Evolutionary conservation across 2,113 vertebrate species (phyloP), one percentile per base, ranked within the genome.

Genomic region (Myotis lucifugus): DNA sequence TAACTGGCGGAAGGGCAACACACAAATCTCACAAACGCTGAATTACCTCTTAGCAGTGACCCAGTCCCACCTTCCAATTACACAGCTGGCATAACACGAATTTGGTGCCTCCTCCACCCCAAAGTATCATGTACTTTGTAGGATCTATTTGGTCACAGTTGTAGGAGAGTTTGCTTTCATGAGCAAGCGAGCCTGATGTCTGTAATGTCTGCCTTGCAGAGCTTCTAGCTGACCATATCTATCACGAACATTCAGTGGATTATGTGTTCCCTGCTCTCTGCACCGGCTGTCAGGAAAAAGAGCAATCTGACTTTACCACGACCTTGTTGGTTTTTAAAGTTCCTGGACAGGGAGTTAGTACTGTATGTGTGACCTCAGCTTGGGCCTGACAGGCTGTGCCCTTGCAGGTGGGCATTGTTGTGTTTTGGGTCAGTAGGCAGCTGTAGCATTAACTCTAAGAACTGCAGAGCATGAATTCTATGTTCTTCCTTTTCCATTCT

Each of bases 261-360:
- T 67, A 46, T 67, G 40, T 81, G 50, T 52, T 52, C 46, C 59
- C n/a, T 84, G 48, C 34, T 92, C 46, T 78, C 17, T 87, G 90
- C 40, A 25, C 67, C 40, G 10, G 66, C 74, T 95, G n/a, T 74
- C 95, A 92, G 40, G 93, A 93, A 88, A 97, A 95, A 85, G 46
- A 94, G 91, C 17, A 84, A 27, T 29, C 2, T 82, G 59, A 76
- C 67, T 87, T 85, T 74, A 82, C 72, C 12, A 29, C 85, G 64
- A 96, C 84, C 61, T 83, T 90, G 27, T 19, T 77, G 79, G 9
- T 72, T 74, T 93, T 92, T 90, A 56, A 92, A 61, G 40, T 67
- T 92, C 59, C 59, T 72, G 95, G 50, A 46, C 12, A 90, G 56
- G 61, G 37, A 46, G 23, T 88, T 32, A 64, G 79, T 32, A 19